Percentiles rank a stretch among this genome's conserved stretches.
Evolutionary conservation across 2,113 vertebrate genomes (phyloP).

Genomic region (Periophthalmodon schlosseri): DNA sequence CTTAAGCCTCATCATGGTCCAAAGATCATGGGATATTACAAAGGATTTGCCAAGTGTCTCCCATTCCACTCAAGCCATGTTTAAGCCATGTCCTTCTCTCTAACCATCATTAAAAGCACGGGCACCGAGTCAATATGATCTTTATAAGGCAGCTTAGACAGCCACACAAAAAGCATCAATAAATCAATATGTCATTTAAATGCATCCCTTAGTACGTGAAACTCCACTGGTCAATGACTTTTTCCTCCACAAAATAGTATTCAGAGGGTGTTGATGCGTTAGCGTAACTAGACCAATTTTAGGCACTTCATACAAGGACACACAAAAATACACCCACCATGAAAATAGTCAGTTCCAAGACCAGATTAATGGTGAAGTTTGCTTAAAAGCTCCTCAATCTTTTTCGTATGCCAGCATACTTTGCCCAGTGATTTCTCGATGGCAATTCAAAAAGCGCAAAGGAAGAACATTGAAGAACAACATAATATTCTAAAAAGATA

Average conservation of each 20-base stretch:
- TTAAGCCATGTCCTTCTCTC: background rate
- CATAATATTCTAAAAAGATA: background rate
- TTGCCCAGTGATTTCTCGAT: background rate
- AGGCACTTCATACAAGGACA: background rate
- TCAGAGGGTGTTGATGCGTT: background rate
- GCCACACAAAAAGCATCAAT: background rate
- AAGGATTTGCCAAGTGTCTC: background rate
- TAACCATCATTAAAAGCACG: background rate
- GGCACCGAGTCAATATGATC: background rate
- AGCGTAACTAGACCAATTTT: background rate
- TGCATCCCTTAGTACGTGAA: background rate
- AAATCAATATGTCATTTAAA: background rate
- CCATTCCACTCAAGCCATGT: background rate
- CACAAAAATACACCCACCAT: background rate
- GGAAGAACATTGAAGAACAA: background rate
- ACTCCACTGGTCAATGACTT: background rate
- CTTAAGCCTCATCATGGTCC: background rate
- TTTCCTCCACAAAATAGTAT: background rate
- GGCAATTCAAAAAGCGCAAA: background rate
- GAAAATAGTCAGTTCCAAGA: background rate
- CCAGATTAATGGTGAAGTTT: too few relatives aligned
- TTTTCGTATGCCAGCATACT: too few relatives aligned
- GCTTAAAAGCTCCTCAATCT: too few relatives aligned
- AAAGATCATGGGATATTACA: background rate
- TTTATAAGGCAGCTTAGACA: background rate